Evolutionary conservation across 2,797 vertebrate genomes (phyloP), one percentile per base, ranked within the genome.

Genomic region (Darevskia nairensis): DNA sequence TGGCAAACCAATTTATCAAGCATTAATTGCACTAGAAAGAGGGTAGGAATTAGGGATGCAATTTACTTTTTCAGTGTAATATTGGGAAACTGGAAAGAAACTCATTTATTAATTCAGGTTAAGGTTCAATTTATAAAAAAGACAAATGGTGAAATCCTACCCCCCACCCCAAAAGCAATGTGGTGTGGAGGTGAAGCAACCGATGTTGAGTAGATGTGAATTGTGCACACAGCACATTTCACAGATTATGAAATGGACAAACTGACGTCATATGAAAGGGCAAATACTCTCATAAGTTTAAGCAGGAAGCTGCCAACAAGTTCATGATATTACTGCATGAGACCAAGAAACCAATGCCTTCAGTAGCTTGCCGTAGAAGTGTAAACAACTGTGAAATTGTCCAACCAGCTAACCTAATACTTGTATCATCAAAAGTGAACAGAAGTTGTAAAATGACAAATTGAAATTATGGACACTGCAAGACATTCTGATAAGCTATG

Each of bases 211-310:
- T 41, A 29, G 4, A 27, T 80, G 32, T 11, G 29, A 21, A 41
- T 81, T 87, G 44, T 75, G 3, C 68, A 59, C 82, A 86, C 0
- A 0, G 80, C 46, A 71, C 68, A 80, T 84, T 85, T 69, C 23
- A n/a, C 64, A 78, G 68, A 64, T 80, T 32, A 90, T 72, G 76
- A 68, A 15, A 84, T 6, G 1, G 27, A 23, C 84, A 90, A 92
- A 90, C 76, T 72, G 87, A 94, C 86, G 88, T 94, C 89, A 94
- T 75, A 69, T 74, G 84, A 83, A 76, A 94, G 93, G 84, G 74
- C 59, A 94, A 95, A 95, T 84, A 91, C 77, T 10, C 39, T 74
- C 84, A 46, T 44, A 86, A 59, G 84, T 74, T 55, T 61, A 86
- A 89, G 50, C 0, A 90, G 50, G 59, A 86, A 89, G 27, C 82